Evolutionary conservation across 2,113 vertebrate species (phyloP), one percentile per base, ranked within the genome.

Genomic region (Muntiacus reevesi): DNA sequence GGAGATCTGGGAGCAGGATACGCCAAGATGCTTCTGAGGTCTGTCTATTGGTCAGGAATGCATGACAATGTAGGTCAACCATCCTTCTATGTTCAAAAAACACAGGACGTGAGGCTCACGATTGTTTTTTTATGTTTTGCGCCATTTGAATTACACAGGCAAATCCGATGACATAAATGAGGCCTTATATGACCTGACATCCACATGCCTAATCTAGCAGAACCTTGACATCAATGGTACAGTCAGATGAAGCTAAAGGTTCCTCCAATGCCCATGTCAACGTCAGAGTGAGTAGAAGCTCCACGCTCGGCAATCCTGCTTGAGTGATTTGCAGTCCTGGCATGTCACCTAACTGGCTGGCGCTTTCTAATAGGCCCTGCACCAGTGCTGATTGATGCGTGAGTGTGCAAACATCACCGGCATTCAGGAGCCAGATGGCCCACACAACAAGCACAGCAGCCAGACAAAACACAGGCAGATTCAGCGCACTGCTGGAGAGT

Each of bases 391-490:
- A 97, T 76, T 97, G 94, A 98, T 96, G 64, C 97, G 94, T 96
- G 89, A 92, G 59, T 97, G 79, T 96, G 96, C 87, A 98, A 98
- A 98, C 84, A 95, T 98, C 97, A 96, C 2, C 2, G 40, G 79
- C 28, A 88, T 90, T 83, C 95, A 92, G 45, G 36, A 97, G 95
- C 96, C 98, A 98, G 97, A 98, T 97, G 97, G 94, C 95, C 76
- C 92, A 71, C 50, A 85, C 47, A 91, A 60, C 64, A 91, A 79
- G 60, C 82, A 96, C 36, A 90, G 76, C 54, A 98, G 81, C 97
- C 97, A 98, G 97, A 95, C 79, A 97, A 96, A 96, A 95, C 93
- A 96, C 52, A 97, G 74, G 64, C 85, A 86, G 84, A 92, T 78
- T 90, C 91, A 89, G 84, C 21, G 25, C 54, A 64, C 64, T 83